Conservation (phyloP, 2,113 vertebrate genomes). For the Muntiacus muntjak region DNA sequence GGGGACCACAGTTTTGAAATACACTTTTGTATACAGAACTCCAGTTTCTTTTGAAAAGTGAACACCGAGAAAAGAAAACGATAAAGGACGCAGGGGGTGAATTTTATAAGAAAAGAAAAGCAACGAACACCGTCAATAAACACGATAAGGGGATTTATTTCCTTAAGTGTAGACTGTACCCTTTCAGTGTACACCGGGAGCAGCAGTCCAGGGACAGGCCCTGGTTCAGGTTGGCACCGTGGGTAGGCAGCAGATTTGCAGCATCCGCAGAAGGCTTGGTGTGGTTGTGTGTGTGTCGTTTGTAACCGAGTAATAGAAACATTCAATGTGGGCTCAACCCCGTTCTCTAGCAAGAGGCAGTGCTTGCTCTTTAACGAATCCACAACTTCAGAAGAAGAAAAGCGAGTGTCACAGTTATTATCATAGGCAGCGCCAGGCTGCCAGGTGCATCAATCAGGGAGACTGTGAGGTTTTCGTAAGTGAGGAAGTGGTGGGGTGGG, state of each 20-base stretch:
- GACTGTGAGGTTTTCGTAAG: background rate
- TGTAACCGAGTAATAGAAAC: conserved; percentile 18
- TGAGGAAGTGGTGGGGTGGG: background rate
- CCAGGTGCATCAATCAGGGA: background rate
- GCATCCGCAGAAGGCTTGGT: background rate
- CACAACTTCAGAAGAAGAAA: conserved; percentile 40
- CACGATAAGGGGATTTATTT: background rate
- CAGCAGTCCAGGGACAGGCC: background rate
- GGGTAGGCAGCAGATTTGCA: background rate
- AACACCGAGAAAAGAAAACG: background rate
- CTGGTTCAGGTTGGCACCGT: background rate
- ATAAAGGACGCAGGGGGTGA: background rate
- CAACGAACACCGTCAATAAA: background rate
- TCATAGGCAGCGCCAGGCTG: conserved; percentile 9
- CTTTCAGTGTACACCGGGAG: background rate
- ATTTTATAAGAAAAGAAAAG: background rate
- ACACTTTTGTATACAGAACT: background rate
- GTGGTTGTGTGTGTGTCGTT: background rate
- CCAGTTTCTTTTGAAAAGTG: background rate
- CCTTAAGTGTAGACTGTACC: background rate
- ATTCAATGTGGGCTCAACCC: background rate
- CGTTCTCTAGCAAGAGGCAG: background rate
- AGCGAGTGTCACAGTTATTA: conserved; percentile 1
- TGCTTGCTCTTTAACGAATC: conserved; percentile 33
- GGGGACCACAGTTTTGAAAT: background rate